A percentile compares a stretch with the other conserved stretches of the same genome.
Conservation (phyloP, 2,113 vertebrate genomes). For the Cynocephalus volans region DNA sequence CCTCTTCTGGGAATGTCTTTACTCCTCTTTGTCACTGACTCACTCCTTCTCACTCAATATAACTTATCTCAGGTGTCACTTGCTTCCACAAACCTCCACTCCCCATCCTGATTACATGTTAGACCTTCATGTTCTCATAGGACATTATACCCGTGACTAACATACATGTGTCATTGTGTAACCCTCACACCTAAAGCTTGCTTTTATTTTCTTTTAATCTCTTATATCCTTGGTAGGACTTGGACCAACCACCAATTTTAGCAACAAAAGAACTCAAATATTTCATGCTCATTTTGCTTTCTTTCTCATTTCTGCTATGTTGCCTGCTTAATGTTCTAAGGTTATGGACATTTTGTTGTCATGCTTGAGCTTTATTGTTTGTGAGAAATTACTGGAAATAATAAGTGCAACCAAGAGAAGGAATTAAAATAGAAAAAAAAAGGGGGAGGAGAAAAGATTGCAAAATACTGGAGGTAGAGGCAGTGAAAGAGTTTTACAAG, state of each 20-base stretch:
- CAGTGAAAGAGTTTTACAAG: background rate
- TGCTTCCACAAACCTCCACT: background rate
- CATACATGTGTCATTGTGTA: background rate
- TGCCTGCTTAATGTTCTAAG: background rate
- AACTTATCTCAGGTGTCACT: background rate
- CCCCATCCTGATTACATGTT: background rate
- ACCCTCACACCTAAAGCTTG: background rate
- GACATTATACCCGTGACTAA: background rate
- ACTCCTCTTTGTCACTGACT: background rate
- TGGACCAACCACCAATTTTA: background rate
- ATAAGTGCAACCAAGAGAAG: background rate
- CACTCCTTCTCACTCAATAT: background rate
- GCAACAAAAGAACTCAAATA: background rate
- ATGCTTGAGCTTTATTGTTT: slow-evolving; percentile 6
- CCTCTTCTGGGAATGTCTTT: background rate
- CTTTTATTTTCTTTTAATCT: slow-evolving; percentile 25
- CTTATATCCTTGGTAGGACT: background rate
- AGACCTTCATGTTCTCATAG: background rate
- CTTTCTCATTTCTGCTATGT: background rate
- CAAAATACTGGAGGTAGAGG: background rate
- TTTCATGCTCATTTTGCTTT: background rate
- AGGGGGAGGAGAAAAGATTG: background rate
- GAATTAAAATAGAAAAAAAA: background rate
- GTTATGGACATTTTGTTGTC: background rate
- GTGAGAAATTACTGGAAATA: slow-evolving; percentile 25